These are phyloP conservation scores for Drosophila flavopinicola DNA, from an alignment of 2,888 invertebrate species.

Conservation along the genomic window DNA sequence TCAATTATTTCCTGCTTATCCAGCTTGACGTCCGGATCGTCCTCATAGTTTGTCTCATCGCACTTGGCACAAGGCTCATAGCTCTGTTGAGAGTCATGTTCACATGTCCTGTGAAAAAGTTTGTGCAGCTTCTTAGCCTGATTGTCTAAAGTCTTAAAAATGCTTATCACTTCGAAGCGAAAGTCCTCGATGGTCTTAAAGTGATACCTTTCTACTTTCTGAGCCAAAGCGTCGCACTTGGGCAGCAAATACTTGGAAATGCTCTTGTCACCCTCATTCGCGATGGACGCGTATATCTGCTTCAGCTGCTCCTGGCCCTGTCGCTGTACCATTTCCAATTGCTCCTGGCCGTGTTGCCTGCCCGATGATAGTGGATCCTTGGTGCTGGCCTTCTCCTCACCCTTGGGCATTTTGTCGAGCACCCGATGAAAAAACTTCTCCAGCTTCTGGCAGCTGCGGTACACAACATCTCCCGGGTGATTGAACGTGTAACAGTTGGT, in stretches of 20 bases:
- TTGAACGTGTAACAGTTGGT: constrained; percentile 34
- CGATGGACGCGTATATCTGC: constrained; percentile 10
- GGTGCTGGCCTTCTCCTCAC: constrained; percentile 39
- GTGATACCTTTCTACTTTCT: constrained; percentile 14
- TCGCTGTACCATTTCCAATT: constrained; percentile 9
- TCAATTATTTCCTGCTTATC: too few relatives aligned
- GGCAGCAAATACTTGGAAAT: constrained; percentile 26
- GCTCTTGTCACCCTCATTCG: constrained; percentile 8
- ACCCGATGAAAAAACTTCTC: constrained; percentile 41
- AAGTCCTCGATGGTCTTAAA: constrained; percentile 40
- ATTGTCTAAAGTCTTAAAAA: constrained; percentile 31
- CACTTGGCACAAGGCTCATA: too few relatives aligned
- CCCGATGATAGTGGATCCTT: constrained; percentile 30
- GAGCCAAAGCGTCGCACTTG: constrained; percentile 17
- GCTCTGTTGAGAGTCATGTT: too few relatives aligned
- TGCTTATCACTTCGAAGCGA: constrained; percentile 23
- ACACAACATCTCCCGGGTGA: constrained; percentile 15
- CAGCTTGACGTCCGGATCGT: too few relatives aligned
- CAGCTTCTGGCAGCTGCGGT: constrained; percentile 36
- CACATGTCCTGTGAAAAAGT: too few relatives aligned
- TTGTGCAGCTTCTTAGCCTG: neutral
- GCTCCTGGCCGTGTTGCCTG: neutral
- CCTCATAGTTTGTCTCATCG: too few relatives aligned
- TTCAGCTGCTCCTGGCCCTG: constrained; percentile 30
- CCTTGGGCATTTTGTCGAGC: constrained; percentile 37